phyloP scores from a whole-genome alignment of 2,888 invertebrate genomes.

The Dasysyrphus tricinctus region DNA sequence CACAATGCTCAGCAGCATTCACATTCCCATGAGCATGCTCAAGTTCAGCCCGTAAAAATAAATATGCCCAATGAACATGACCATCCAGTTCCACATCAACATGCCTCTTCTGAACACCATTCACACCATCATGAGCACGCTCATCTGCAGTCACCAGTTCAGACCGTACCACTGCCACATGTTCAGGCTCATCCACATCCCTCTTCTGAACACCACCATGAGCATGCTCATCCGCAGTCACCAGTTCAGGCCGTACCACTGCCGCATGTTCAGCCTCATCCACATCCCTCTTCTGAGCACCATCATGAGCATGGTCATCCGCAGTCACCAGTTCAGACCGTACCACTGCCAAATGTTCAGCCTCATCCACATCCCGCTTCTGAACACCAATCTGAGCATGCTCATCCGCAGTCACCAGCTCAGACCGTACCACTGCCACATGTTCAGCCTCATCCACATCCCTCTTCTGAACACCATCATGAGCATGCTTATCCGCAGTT shows the following conservation, averaged over 20 bases:
- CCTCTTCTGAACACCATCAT: neutral
- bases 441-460: neutral
- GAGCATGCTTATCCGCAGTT: neutral
- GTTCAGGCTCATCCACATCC: neutral
- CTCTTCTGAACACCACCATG: neutral
- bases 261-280: no score
- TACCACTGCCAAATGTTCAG: neutral
- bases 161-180: neutral
- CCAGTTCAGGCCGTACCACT: neutral
- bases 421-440: neutral
- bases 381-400: no score
- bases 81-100: neutral
- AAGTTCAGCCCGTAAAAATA: neutral
- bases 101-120: no score
- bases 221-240: neutral
- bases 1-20: neutral
- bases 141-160: neutral
- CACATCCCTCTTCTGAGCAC: no score
- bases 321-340: neutral
- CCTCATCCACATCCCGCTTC: neutral
- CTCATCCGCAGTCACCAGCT: no score
- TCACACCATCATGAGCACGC: conserved; percentile 45
- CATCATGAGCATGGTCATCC: neutral
- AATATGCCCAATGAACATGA: no score
- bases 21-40: conserved; percentile 30